phyloP scores from a whole-genome alignment of 2,888 invertebrate species.

The Ophion costatus region DNA sequence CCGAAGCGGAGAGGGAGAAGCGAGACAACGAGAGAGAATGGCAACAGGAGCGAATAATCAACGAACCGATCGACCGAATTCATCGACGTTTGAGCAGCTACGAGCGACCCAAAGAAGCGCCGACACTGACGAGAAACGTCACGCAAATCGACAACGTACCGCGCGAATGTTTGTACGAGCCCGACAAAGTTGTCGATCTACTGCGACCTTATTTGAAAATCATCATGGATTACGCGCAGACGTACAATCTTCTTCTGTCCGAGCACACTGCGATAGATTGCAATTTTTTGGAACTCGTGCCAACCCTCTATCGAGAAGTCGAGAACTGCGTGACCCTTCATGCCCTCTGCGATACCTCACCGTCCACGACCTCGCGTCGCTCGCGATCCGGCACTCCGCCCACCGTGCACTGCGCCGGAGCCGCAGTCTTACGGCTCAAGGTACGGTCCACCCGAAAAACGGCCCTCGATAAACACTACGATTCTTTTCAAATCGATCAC shows the following conservation, averaged over 20 bases:
- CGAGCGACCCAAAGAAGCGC: slow-evolving; percentile 86
- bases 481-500: neutral
- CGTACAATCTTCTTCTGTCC: slow-evolving; percentile 86
- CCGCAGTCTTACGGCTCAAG: slow-evolving; percentile 86
- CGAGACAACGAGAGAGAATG: slow-evolving; percentile 5
- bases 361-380: slow-evolving; percentile 73
- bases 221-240: slow-evolving; percentile 84
- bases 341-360: slow-evolving; percentile 85
- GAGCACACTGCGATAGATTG: slow-evolving; percentile 89
- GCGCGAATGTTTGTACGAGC: slow-evolving; percentile 81
- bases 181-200: slow-evolving; percentile 82
- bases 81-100: slow-evolving; percentile 87
- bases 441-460: slow-evolving; percentile 77
- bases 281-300: slow-evolving; percentile 86
- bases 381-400: slow-evolving; percentile 82
- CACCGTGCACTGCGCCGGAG: slow-evolving; percentile 86
- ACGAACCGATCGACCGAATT: slow-evolving; percentile 85
- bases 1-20: slow-evolving; percentile 68
- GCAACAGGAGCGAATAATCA: slow-evolving; percentile 35
- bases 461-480: neutral
- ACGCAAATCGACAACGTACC: slow-evolving; percentile 83
- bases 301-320: slow-evolving; percentile 86
- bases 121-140: slow-evolving; percentile 84
- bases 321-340: slow-evolving; percentile 85
- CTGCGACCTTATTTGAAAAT: slow-evolving; percentile 84